Conservation (phyloP, 2,797 vertebrate genomes). For the Chanos chanos region DNA sequence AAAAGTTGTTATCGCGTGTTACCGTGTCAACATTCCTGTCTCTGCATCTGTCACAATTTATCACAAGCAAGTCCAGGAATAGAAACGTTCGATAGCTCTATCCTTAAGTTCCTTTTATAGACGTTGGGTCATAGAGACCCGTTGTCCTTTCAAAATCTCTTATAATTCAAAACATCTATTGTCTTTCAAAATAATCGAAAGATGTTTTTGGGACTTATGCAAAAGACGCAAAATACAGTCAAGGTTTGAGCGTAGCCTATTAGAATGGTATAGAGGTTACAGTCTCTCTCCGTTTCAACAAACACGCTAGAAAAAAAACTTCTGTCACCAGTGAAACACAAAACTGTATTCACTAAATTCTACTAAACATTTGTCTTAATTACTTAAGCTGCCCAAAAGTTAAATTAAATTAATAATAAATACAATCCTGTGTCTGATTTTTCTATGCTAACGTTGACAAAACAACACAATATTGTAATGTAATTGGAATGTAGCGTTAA, state of each 20-base stretch:
- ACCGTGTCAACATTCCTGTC: conserved; percentile 72
- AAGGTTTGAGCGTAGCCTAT: too few relatives aligned
- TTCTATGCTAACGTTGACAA: background rate
- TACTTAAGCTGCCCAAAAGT: background rate
- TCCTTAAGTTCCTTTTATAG: conserved; percentile 88
- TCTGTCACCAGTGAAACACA: too few relatives aligned
- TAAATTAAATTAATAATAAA: background rate
- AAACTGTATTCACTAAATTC: background rate
- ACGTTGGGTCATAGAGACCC: conserved; percentile 60
- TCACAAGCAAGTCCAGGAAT: conserved; percentile 90
- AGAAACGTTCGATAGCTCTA: conserved; percentile 72
- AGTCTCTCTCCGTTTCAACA: too few relatives aligned
- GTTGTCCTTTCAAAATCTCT: conserved; percentile 45
- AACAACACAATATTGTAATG: background rate
- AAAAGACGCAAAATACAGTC: too few relatives aligned
- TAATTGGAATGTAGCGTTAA: too few relatives aligned
- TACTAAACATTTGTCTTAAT: background rate
- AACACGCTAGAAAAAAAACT: too few relatives aligned
- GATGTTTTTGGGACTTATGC: too few relatives aligned
- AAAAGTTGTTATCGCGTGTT: conserved; percentile 28
- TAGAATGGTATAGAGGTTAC: too few relatives aligned
- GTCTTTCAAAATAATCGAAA: too few relatives aligned
- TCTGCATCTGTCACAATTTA: conserved; percentile 89
- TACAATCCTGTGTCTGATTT: background rate
- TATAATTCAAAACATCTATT: conserved; percentile 13